Conservation (phyloP, 1,140 invertebrate genomes). For the Zaprionus kolodkinae region DNA sequence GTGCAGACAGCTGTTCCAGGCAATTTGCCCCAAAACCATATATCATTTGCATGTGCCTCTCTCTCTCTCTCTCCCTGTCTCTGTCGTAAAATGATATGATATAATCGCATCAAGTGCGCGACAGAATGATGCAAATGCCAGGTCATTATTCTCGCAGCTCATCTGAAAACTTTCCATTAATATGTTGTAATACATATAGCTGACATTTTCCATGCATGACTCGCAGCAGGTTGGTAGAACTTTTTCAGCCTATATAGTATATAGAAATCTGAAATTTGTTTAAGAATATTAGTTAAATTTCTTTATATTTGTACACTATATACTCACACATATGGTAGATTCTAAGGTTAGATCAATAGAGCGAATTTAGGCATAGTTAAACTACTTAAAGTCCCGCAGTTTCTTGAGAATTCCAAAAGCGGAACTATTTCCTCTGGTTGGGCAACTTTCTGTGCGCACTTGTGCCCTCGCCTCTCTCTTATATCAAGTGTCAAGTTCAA, state of each 20-base stretch:
- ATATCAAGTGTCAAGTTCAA: conserved; percentile 53
- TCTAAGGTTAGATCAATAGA: background rate
- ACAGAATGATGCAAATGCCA: background rate
- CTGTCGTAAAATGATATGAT: background rate
- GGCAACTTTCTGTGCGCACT: conserved; percentile 4
- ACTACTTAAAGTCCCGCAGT: background rate
- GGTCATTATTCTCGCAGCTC: background rate
- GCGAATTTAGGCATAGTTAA: background rate
- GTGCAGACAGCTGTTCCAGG: background rate
- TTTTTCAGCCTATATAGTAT: background rate
- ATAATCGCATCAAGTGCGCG: background rate
- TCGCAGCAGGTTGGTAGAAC: background rate
- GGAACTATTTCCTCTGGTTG: background rate
- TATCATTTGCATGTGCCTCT: background rate
- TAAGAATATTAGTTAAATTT: too few relatives aligned
- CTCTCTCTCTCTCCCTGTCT: background rate
- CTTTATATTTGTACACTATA: too few relatives aligned
- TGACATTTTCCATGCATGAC: background rate
- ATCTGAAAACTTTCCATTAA: background rate
- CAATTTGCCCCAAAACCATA: background rate
- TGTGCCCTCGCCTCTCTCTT: background rate
- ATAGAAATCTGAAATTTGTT: background rate
- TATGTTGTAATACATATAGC: background rate
- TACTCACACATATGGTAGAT: too few relatives aligned
- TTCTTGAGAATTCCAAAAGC: background rate